Evolutionary conservation across 2,888 invertebrate species (phyloP), one percentile per base, ranked within the genome.

Genomic region (Cosmopolites sordidus): DNA sequence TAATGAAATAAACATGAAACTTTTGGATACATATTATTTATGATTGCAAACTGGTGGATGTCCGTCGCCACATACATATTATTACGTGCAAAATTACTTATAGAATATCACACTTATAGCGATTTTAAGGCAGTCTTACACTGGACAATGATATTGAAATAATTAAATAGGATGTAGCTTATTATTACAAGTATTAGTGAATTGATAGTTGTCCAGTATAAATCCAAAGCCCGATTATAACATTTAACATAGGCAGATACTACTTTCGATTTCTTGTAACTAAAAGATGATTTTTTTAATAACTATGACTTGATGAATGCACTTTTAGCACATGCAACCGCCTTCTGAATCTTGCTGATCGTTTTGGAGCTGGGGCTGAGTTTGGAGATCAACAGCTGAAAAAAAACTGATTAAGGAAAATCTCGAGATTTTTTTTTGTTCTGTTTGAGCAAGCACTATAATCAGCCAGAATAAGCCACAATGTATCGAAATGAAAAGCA

Each of bases 371-470:
- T 87, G 83, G 62, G 86, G 83, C 76, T 89, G 89, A 64, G 86
- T 87, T 80, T 89, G 88, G 66, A 89, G 78, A 73, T 89, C 89
- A 75, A 89, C 89, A 75, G 88, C 88, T 89, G 79, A 67, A 45
- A 51, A 42, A n/a, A 47, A 29, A 39, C 38, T 47, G 2, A 48
- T 53, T 58, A 58, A 58, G 58, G 58, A 58, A 58, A 58, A 58
- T 38, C 5, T 33, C 8, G 22, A 5, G 22, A 22, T 22, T 6
- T 9, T 5, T 33, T 33, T 33, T n/a, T 33, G n/a, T 12, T 12
- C 33, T 33, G 12, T 33, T 33, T 6, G 33, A 11, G 12, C 33
- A 33, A 33, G 33, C 33, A 33, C 27, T 6, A 27, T 12, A 12
- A 9, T 12, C 33, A 33, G 33, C 33, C 33, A 33, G 11, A 12